These are phyloP conservation scores for Pteromalus puparum DNA, from an alignment of 1,140 invertebrate genomes.

Conservation along the genomic window DNA sequence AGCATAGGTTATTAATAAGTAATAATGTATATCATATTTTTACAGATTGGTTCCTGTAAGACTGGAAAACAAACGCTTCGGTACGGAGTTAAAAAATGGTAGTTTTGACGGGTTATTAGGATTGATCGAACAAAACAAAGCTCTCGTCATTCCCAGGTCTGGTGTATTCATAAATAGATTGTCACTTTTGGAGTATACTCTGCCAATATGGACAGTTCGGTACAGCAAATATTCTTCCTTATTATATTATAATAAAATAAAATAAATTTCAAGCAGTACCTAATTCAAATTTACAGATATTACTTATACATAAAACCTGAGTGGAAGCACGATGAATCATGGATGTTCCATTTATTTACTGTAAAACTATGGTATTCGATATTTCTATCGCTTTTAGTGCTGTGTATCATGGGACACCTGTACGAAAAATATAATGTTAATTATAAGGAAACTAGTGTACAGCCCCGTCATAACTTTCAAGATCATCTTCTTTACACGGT, in stretches of 20 bases:
- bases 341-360: constrained; percentile 59
- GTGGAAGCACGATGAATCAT: constrained; percentile 52
- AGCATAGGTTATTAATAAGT: neutral
- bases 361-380: constrained; percentile 53
- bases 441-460: neutral
- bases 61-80: constrained; percentile 17
- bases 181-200: constrained; percentile 55
- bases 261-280: neutral
- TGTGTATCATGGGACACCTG: constrained; percentile 56
- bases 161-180: neutral
- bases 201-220: constrained; percentile 55
- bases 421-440: constrained; percentile 51
- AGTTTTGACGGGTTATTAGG: constrained; percentile 56
- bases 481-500: constrained; percentile 62
- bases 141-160: constrained; percentile 55
- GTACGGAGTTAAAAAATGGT: constrained; percentile 32
- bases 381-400: constrained; percentile 46
- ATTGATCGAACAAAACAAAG: constrained; percentile 54
- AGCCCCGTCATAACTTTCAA: constrained; percentile 47
- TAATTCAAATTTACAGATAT: constrained; percentile 52
- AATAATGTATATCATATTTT: neutral
- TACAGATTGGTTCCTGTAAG: constrained; percentile 55
- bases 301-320: constrained; percentile 57
- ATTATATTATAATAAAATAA: neutral
- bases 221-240: constrained; percentile 22